Conservation (phyloP, 2,888 invertebrate genomes). For the Cerastoderma edule region DNA sequence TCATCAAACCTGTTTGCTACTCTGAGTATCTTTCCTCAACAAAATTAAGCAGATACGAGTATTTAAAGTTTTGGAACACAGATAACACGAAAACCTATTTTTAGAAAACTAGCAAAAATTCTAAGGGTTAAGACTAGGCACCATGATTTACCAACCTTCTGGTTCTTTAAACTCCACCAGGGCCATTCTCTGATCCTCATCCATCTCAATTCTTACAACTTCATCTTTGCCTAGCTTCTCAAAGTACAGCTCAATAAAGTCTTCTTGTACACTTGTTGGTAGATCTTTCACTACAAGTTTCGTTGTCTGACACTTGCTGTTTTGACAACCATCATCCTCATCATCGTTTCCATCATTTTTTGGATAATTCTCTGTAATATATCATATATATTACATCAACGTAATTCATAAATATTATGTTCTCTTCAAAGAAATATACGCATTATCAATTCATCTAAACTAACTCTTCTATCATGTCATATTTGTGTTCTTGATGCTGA, state of each 20-base stretch:
- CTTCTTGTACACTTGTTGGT: conserved; percentile 20
- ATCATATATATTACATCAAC: background rate
- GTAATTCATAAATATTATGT: background rate
- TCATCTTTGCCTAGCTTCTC: conserved; percentile 9
- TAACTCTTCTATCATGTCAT: too few species aligned
- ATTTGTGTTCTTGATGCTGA: too few species aligned
- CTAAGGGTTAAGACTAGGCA: too few species aligned
- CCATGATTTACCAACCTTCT: conserved; percentile 21
- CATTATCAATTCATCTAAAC: too few species aligned
- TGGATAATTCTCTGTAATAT: background rate
- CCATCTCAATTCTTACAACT: conserved; percentile 13
- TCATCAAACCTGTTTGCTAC: too few species aligned
- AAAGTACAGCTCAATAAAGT: conserved; percentile 29
- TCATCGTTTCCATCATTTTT: background rate
- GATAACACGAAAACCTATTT: too few species aligned
- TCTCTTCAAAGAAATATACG: too few species aligned
- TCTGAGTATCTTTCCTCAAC: too few species aligned
- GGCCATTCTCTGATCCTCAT: conserved; percentile 10
- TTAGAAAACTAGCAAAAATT: too few species aligned
- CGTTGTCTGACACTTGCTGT: background rate
- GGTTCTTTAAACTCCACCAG: conserved; percentile 24
- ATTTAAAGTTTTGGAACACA: too few species aligned
- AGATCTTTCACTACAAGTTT: conserved; percentile 27
- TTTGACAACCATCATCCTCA: background rate
- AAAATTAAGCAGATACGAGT: too few species aligned